phyloP scores from a whole-genome alignment of 1,140 invertebrate species.

The Contarinia nasturtii region DNA sequence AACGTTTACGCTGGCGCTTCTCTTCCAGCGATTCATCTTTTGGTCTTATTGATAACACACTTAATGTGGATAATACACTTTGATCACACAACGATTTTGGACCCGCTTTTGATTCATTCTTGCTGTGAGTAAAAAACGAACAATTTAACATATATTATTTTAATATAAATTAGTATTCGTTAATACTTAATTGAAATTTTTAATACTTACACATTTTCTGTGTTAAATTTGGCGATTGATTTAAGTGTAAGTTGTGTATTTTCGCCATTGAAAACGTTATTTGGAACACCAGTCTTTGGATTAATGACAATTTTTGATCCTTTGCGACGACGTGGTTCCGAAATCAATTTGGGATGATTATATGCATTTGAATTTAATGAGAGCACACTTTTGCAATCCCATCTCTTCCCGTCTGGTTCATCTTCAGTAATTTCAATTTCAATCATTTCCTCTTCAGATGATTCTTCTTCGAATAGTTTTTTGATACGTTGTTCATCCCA shows the following conservation, averaged over 20 bases:
- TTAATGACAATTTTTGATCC: slow-evolving; percentile 47
- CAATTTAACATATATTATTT: neutral
- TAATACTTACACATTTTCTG: slow-evolving; percentile 26
- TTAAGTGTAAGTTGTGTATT: slow-evolving; percentile 42
- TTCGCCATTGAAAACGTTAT: slow-evolving; percentile 35
- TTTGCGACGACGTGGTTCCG: slow-evolving; percentile 45
- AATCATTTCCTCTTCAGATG: slow-evolving; percentile 36
- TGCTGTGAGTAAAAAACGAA: neutral
- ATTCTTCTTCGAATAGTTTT: slow-evolving; percentile 31
- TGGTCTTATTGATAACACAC: slow-evolving; percentile 48
- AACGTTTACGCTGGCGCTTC: slow-evolving; percentile 56
- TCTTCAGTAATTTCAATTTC: slow-evolving; percentile 36
- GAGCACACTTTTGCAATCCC: slow-evolving; percentile 87
- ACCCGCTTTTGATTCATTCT: slow-evolving; percentile 15
- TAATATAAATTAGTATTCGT: too few relatives aligned
- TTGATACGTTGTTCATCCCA: slow-evolving; percentile 41
- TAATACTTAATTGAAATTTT: too few relatives aligned
- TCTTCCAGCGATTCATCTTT: slow-evolving; percentile 72
- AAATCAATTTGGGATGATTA: slow-evolving; percentile 77
- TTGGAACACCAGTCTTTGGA: slow-evolving; percentile 50
- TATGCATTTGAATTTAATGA: slow-evolving; percentile 79
- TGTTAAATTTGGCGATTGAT: slow-evolving; percentile 42
- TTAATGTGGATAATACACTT: slow-evolving; percentile 47
- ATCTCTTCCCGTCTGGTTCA: slow-evolving; percentile 44
- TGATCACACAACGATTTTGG: slow-evolving; percentile 35